Conservation (phyloP, 2,113 vertebrate genomes). For the Ceyx melanurus region DNA sequence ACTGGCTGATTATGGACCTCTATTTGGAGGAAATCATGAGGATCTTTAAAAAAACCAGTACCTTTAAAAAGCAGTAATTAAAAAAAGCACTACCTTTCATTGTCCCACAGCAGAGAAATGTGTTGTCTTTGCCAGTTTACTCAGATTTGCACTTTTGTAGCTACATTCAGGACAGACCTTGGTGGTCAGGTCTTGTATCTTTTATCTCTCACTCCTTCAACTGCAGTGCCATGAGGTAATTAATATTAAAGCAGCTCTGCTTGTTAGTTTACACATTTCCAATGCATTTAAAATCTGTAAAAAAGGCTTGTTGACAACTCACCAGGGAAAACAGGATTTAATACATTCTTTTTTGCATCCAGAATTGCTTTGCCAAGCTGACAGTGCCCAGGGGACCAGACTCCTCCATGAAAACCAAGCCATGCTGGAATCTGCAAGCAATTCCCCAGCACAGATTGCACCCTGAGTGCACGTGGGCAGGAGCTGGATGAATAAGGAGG, state of each 20-base stretch:
- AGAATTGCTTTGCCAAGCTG: background rate
- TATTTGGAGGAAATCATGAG: background rate
- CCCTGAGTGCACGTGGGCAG: conserved; percentile 12
- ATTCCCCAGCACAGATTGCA: conserved; percentile 7
- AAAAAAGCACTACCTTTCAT: background rate
- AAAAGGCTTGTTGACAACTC: background rate
- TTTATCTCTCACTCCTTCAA: background rate
- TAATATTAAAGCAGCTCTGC: background rate
- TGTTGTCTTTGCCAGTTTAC: background rate
- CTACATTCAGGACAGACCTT: background rate
- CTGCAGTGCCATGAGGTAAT: background rate
- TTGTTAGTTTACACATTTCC: background rate
- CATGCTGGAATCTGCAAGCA: background rate
- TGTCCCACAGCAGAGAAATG: background rate
- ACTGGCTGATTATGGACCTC: background rate
- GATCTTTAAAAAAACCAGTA: background rate
- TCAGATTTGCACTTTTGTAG: background rate
- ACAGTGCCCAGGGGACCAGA: background rate
- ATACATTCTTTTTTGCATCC: background rate
- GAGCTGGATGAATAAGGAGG: conserved; percentile 33
- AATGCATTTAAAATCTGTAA: background rate
- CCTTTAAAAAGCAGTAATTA: background rate
- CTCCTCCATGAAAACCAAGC: background rate
- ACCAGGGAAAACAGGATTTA: background rate
- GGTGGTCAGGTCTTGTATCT: background rate